Conservation (phyloP, 2,888 invertebrate species). For the Agrenia bidenticulata region DNA sequence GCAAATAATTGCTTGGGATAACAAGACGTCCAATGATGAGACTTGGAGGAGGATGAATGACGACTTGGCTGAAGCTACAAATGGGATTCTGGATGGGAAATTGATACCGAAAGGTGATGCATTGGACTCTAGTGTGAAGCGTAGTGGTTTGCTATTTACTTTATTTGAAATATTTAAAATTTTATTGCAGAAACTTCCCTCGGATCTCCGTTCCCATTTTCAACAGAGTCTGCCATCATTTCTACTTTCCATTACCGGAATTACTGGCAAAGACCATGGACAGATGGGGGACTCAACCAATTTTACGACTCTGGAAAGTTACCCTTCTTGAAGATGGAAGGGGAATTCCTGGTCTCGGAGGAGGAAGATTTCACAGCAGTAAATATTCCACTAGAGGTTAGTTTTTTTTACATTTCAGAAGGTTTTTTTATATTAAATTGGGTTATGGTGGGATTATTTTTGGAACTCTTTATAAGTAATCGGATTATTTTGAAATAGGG, state of each 20-base stretch:
- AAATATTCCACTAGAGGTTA: conserved; percentile 32
- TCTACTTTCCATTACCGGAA: conserved; percentile 40
- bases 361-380: conserved; percentile 36
- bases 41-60: conserved; percentile 30
- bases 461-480: neutral
- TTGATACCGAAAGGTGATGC: conserved; percentile 30
- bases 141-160: too few species aligned
- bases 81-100: conserved; percentile 31
- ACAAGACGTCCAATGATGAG: conserved; percentile 23
- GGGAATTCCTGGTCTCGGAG: conserved; percentile 27
- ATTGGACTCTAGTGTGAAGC: too few species aligned
- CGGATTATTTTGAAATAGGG: conserved; percentile 21
- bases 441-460: neutral
- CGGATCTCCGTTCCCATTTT: conserved; percentile 29
- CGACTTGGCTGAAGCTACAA: conserved; percentile 29
- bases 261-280: conserved; percentile 36
- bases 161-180: too few species aligned
- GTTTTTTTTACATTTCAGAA: neutral
- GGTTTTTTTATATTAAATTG: neutral
- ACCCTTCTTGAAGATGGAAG: conserved; percentile 28
- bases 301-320: conserved; percentile 13
- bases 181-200: too few species aligned
- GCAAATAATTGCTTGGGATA: conserved; percentile 19
- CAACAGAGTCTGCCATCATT: conserved; percentile 33
- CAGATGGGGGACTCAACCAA: neutral